phyloP scores from a whole-genome alignment of 1,140 invertebrate genomes.

The Proales similis region DNA sequence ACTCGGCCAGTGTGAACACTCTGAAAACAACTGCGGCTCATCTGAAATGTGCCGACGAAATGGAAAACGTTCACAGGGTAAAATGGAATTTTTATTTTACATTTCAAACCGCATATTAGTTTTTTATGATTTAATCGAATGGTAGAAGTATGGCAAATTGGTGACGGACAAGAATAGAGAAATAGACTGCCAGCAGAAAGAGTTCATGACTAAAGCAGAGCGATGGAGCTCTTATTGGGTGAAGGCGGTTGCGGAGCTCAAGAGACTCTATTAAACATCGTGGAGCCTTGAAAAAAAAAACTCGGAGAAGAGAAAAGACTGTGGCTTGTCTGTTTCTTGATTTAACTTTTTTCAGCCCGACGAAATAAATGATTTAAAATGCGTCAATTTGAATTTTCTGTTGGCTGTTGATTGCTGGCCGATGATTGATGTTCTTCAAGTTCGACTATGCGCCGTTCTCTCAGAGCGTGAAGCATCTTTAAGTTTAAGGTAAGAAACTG shows the following conservation, averaged over 20 bases:
- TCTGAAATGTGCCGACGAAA: constrained; percentile 1
- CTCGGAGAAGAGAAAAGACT: too few species aligned
- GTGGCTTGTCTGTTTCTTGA: too few species aligned
- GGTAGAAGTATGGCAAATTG: constrained; percentile 10
- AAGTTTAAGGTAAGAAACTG: too few species aligned
- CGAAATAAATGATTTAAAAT: too few species aligned
- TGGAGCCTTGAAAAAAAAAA: too few species aligned
- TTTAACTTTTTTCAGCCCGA: too few species aligned
- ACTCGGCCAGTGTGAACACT: background rate
- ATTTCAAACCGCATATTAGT: background rate
- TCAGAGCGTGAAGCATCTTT: too few species aligned
- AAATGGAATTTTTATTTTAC: background rate
- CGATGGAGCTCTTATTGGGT: constrained; percentile 27
- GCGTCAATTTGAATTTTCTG: too few species aligned
- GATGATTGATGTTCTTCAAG: too few species aligned
- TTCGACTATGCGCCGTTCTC: too few species aligned
- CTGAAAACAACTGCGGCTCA: constrained; percentile 16
- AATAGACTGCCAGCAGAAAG: background rate
- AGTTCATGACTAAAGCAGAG: constrained; percentile 21
- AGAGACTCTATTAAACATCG: constrained; percentile 22
- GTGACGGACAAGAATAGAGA: constrained; percentile 1
- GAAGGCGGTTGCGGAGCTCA: constrained; percentile 16
- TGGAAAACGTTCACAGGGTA: constrained; percentile 1
- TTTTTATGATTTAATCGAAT: background rate
- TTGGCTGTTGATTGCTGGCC: too few species aligned